Conservation (phyloP, 2,113 vertebrate genomes). For the Holacanthus passer region DNA sequence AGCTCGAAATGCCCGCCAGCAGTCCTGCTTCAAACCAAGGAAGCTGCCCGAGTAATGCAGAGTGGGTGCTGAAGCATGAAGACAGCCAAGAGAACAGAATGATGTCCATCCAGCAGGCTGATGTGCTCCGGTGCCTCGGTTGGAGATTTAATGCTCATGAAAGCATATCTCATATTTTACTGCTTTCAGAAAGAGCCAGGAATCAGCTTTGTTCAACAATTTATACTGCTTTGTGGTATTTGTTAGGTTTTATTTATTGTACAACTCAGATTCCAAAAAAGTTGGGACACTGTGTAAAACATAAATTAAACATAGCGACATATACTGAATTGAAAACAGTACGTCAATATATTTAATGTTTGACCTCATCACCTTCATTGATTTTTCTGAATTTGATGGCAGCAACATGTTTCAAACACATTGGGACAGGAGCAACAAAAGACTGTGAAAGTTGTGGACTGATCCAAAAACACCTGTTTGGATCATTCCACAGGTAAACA, state of each 20-base stretch:
- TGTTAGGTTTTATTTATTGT: slow-evolving; percentile 29
- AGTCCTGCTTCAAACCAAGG: slow-evolving; percentile 4
- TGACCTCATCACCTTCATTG: too few relatives aligned
- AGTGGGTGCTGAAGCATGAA: slow-evolving; percentile 27
- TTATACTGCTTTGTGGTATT: slow-evolving; percentile 16
- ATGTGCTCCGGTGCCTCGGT: slow-evolving; percentile 30
- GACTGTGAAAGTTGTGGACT: too few relatives aligned
- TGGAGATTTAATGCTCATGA: slow-evolving; percentile 44
- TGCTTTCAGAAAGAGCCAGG: slow-evolving; percentile 43
- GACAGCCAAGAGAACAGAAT: slow-evolving; percentile 46
- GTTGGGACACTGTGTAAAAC: too few relatives aligned
- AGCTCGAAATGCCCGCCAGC: slow-evolving; percentile 15
- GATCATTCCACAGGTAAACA: too few relatives aligned
- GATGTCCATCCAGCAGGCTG: slow-evolving; percentile 45
- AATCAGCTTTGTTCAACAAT: slow-evolving; percentile 8
- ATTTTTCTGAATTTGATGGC: too few relatives aligned
- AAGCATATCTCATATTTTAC: slow-evolving; percentile 60
- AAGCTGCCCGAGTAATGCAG: slow-evolving; percentile 32
- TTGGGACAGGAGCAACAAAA: too few relatives aligned
- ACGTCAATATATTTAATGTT: too few relatives aligned
- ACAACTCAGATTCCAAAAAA: too few relatives aligned
- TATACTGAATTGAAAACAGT: too few relatives aligned
- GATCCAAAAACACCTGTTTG: too few relatives aligned
- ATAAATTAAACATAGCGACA: too few relatives aligned
- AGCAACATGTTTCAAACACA: too few relatives aligned